Percentiles rank a stretch among this genome's conserved stretches.
Evolutionary conservation across 2,797 vertebrate species (phyloP).

Genomic region (Threskiornis aethiopicus): DNA sequence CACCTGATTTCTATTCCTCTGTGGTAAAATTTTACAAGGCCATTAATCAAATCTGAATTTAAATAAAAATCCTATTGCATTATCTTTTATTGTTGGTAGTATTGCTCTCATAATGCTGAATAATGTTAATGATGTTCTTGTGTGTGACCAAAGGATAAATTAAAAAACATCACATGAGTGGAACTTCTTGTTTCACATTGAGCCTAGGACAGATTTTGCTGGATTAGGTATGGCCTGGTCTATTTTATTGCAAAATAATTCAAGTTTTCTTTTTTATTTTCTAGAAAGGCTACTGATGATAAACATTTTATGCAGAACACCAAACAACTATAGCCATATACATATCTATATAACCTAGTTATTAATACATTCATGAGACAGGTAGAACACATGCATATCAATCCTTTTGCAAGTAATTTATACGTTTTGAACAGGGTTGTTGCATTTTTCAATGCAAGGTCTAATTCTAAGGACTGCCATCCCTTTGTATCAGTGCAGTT

Average conservation of each 20-base stretch:
- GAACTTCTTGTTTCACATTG: neutral
- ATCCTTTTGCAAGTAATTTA: neutral
- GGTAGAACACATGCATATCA: neutral
- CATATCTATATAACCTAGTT: neutral
- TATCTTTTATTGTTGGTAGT: conserved; percentile 34
- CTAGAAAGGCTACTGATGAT: neutral
- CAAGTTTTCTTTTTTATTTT: neutral
- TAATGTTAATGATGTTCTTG: neutral
- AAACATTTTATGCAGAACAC: neutral
- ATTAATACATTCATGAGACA: neutral
- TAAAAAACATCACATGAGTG: neutral
- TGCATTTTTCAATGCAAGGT: neutral
- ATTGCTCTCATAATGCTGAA: neutral
- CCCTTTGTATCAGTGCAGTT: neutral
- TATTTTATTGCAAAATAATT: neutral
- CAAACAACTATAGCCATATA: neutral
- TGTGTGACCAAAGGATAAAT: neutral
- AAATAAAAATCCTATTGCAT: conserved; percentile 30
- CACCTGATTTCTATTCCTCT: neutral
- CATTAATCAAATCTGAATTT: conserved; percentile 36
- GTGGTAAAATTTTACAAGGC: neutral
- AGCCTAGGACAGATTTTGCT: neutral
- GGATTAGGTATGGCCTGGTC: neutral
- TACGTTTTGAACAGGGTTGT: neutral
- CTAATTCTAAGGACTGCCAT: neutral